Percentiles rank a stretch among this genome's conserved stretches.
phyloP scores from a whole-genome alignment of 1,140 invertebrate genomes.

The Chymomyza costata region DNA sequence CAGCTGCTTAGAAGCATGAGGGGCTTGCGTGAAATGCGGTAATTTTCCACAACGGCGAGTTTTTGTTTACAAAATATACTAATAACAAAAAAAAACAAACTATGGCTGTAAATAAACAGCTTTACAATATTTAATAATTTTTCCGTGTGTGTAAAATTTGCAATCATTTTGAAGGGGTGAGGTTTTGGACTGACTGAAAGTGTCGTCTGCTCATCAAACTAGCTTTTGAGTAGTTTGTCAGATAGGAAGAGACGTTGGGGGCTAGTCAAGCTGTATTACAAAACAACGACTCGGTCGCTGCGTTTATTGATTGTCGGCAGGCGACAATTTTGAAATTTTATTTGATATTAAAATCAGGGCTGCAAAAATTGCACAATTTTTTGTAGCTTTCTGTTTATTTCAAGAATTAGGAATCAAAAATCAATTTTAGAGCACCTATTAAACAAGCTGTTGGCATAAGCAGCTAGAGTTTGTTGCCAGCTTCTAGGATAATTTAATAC shows the following conservation, averaged over 20 bases:
- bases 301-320: slow-evolving; percentile 47
- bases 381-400: too few relatives aligned
- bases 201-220: too few relatives aligned
- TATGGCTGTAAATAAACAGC: slow-evolving; percentile 12
- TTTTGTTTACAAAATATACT: slow-evolving; percentile 20
- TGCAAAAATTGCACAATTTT: too few relatives aligned
- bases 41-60: slow-evolving; percentile 45
- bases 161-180: slow-evolving; percentile 8
- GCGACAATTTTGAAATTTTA: slow-evolving; percentile 46
- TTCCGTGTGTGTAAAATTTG: slow-evolving; percentile 35
- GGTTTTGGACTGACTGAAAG: not conserved
- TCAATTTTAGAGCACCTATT: too few relatives aligned
- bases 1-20: too few relatives aligned
- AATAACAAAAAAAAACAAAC: slow-evolving; percentile 27
- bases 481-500: too few relatives aligned
- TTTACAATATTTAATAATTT: slow-evolving; percentile 38
- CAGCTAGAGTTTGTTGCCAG: too few relatives aligned
- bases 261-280: slow-evolving; percentile 38
- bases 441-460: too few relatives aligned
- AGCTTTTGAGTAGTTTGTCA: too few relatives aligned
- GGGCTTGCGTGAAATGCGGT: slow-evolving; percentile 22
- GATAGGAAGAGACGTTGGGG: too few relatives aligned
- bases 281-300: slow-evolving; percentile 20
- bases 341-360: too few relatives aligned
- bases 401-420: too few relatives aligned